Percentiles rank a stretch among this genome's conserved stretches.
phyloP scores from a whole-genome alignment of 2,797 vertebrate species.

The Pangasius sanitwongsei region DNA sequence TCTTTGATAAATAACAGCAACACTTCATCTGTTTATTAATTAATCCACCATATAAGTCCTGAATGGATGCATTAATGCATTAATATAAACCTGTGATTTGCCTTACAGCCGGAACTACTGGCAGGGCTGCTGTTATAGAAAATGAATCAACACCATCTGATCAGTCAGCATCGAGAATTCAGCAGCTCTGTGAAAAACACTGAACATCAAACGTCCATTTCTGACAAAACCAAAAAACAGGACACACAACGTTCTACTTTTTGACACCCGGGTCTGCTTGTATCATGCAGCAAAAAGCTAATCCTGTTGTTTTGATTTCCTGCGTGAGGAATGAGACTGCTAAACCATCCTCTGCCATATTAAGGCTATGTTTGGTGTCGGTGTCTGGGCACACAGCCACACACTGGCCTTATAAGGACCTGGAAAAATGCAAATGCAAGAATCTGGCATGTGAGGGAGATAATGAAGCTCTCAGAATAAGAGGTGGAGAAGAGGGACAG shows the following conservation, averaged over 20 bases:
- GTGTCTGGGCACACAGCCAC: conserved; percentile 51
- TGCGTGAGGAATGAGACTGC: conserved; percentile 43
- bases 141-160: background rate
- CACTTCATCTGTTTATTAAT: background rate
- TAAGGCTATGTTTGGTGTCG: conserved; percentile 68
- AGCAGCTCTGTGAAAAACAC: background rate
- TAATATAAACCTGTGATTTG: background rate
- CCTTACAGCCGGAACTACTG: background rate
- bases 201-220: background rate
- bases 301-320: conserved; percentile 51
- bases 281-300: conserved; percentile 29
- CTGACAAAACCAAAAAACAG: background rate
- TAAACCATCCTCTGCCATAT: conserved; percentile 53
- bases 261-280: conserved; percentile 17
- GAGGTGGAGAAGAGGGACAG: background rate
- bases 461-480: conserved; percentile 41
- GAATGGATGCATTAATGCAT: background rate
- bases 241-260: conserved; percentile 13
- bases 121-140: background rate
- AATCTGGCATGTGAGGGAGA: conserved; percentile 40
- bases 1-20: background rate
- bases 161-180: background rate
- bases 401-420: conserved; percentile 67
- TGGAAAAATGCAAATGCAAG: conserved; percentile 44
- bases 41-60: background rate